phyloP scores from a whole-genome alignment of 2,113 vertebrate genomes.

The Thinocorus orbignyianus region DNA sequence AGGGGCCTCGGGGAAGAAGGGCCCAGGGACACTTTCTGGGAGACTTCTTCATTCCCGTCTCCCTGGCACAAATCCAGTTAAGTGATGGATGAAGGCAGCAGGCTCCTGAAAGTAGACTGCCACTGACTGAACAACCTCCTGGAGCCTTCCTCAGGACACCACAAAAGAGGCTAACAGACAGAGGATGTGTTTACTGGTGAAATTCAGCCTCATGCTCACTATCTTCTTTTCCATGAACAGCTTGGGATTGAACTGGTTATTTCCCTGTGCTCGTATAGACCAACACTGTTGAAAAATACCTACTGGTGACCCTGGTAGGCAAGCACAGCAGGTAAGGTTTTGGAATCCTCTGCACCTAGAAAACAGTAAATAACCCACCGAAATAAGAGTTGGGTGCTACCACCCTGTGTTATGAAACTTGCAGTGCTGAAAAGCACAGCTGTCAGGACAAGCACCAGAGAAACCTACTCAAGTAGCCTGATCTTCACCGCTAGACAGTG shows the following conservation, averaged over 20 bases:
- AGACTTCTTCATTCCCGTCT: neutral
- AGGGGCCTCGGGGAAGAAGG: neutral
- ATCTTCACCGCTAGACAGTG: neutral
- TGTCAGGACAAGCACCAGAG: neutral
- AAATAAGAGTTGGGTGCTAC: neutral
- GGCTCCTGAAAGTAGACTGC: neutral
- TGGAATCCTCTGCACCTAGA: neutral
- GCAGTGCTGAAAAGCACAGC: neutral
- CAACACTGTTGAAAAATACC: neutral
- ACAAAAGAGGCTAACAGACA: neutral
- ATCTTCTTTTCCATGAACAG: neutral
- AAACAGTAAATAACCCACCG: neutral
- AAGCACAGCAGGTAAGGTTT: neutral
- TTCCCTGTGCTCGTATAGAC: neutral
- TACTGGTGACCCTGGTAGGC: neutral
- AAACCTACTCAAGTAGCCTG: neutral
- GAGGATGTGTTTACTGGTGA: neutral
- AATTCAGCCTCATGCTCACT: neutral
- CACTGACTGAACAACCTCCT: neutral
- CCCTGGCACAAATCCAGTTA: neutral
- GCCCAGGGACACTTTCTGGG: neutral
- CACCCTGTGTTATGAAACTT: neutral
- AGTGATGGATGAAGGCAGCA: neutral
- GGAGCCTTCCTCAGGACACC: neutral
- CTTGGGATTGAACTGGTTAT: neutral